Evolutionary conservation across 2,888 invertebrate genomes (phyloP).

Genomic region (Archaeoteleia sp.): DNA sequence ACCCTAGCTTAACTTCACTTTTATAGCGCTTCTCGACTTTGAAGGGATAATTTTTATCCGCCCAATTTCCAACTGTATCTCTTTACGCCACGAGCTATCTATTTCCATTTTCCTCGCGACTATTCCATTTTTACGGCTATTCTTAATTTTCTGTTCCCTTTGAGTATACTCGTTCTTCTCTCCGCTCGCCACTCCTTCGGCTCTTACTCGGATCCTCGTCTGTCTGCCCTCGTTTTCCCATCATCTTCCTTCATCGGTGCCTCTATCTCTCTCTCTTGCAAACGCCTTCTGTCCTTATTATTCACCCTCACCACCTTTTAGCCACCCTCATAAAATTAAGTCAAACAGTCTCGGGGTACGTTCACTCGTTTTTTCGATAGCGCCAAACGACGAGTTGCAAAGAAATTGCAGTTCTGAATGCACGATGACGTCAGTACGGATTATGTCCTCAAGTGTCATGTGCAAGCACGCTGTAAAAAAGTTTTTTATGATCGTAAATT

Average conservation of each 20-base stretch:
- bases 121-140: conserved; percentile 43
- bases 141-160: conserved; percentile 50
- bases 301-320: conserved; percentile 46
- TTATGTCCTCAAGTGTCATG: conserved; percentile 34
- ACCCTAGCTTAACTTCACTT: conserved; percentile 67
- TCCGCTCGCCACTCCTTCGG: neutral
- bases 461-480: conserved; percentile 17
- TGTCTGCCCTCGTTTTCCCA: conserved; percentile 37
- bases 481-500: conserved; percentile 24
- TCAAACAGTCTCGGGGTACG: conserved; percentile 69
- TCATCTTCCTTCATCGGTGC: conserved; percentile 36
- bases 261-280: conserved; percentile 19
- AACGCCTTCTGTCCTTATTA: conserved; percentile 42
- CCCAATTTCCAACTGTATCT: conserved; percentile 53
- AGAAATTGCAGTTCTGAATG: conserved; percentile 35
- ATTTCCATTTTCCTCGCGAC: conserved; percentile 8
- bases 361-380: conserved; percentile 33
- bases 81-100: conserved; percentile 20
- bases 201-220: conserved; percentile 6
- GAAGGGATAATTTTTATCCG: conserved; percentile 72
- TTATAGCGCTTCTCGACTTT: conserved; percentile 68
- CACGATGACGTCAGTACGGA: conserved; percentile 31
- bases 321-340: conserved; percentile 70
- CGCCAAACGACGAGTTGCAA: conserved; percentile 28
- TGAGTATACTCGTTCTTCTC: conserved; percentile 16